Evolutionary conservation across 2,888 invertebrate species (phyloP).

Genomic region (Tanypteryx hageni): DNA sequence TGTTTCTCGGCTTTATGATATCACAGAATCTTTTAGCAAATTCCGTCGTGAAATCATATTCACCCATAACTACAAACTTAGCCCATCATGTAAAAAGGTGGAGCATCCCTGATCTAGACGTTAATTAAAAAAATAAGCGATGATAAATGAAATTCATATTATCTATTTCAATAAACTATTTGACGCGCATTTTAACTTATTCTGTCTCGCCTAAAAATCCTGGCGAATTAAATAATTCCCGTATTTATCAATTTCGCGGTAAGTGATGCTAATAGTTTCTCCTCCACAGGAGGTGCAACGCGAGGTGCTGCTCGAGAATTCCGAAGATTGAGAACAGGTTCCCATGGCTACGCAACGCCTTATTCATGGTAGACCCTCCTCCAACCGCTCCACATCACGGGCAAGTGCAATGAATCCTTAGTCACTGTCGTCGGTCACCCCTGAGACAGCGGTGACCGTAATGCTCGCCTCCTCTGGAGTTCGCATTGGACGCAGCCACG

Average conservation of each 20-base stretch:
- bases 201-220: too few relatives aligned
- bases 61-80: too few relatives aligned
- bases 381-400: background rate
- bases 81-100: too few relatives aligned
- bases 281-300: background rate
- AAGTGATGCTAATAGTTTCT: background rate
- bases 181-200: too few relatives aligned
- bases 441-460: conserved; percentile 20
- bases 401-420: conserved; percentile 18
- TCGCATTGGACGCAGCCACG: background rate
- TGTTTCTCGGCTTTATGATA: too few relatives aligned
- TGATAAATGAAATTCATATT: too few relatives aligned
- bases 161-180: too few relatives aligned
- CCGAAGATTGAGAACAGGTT: conserved; percentile 17
- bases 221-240: background rate
- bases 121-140: too few relatives aligned
- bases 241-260: background rate
- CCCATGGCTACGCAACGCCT: background rate
- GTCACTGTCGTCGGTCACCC: conserved; percentile 9
- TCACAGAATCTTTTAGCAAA: too few relatives aligned
- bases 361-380: conserved; percentile 3
- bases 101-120: too few relatives aligned
- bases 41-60: too few relatives aligned
- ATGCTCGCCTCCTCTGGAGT: background rate
- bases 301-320: background rate